Evolutionary conservation across 2,113 vertebrate species (phyloP).

Genomic region (Tapirus terrestris): DNA sequence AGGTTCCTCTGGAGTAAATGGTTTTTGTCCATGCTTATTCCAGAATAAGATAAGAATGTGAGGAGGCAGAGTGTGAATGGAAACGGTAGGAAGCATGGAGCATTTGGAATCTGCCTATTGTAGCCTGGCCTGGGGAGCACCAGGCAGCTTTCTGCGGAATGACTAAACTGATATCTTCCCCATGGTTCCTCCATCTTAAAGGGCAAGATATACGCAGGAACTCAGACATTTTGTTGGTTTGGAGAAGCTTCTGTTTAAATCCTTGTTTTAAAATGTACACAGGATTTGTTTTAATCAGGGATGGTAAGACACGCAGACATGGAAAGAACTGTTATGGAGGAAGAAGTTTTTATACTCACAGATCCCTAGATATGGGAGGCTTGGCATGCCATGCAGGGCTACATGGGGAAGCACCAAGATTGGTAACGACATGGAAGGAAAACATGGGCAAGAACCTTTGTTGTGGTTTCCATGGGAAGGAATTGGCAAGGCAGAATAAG

Average conservation of each 20-base stretch:
- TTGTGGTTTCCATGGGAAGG: neutral
- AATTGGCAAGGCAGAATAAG: neutral
- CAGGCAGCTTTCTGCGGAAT: neutral
- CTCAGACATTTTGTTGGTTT: neutral
- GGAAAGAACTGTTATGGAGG: neutral
- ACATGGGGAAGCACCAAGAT: neutral
- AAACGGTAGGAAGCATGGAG: neutral
- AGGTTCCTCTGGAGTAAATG: neutral
- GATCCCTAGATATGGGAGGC: neutral
- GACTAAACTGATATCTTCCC: neutral
- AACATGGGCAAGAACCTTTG: neutral
- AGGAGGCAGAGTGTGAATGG: neutral
- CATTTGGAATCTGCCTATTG: neutral
- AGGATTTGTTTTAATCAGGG: neutral
- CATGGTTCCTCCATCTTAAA: neutral
- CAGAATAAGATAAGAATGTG: neutral
- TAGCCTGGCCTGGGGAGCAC: neutral
- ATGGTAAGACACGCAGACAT: neutral
- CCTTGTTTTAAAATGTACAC: neutral
- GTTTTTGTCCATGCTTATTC: neutral
- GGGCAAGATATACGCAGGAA: neutral
- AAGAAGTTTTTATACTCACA: neutral
- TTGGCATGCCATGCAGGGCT: too few species aligned
- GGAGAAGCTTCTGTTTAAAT: neutral
- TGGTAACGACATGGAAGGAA: neutral